These are phyloP conservation scores for Spialia ferax DNA, from an alignment of 2,888 invertebrate genomes.

Conservation along the genomic window DNA sequence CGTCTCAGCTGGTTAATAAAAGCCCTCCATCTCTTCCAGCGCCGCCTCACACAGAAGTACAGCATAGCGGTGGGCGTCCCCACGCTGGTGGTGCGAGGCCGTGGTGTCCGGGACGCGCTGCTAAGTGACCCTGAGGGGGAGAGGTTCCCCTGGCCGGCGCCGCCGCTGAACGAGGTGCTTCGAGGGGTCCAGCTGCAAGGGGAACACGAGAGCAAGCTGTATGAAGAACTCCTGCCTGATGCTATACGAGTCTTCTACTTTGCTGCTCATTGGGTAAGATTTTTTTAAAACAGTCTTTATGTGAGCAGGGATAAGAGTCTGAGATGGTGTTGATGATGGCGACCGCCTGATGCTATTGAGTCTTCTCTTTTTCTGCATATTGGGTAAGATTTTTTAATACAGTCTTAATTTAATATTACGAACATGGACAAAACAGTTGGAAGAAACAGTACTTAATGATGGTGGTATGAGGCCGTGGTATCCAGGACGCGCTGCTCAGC, in stretches of 20 bases:
- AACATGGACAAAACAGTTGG: too few species aligned
- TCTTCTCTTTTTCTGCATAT: too few species aligned
- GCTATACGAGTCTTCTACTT: conserved; percentile 93
- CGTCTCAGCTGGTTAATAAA: too few species aligned
- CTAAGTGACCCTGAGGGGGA: conserved; percentile 88
- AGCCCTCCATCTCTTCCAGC: conserved; percentile 85
- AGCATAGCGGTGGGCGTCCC: conserved; percentile 92
- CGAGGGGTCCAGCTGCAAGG: conserved; percentile 80
- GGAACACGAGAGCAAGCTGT: conserved; percentile 69
- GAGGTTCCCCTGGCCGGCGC: conserved; percentile 93
- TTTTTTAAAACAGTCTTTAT: too few species aligned
- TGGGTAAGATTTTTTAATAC: too few species aligned
- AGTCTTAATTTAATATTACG: too few species aligned
- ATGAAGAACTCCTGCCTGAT: conserved; percentile 87
- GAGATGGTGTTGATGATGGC: too few species aligned
- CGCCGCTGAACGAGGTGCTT: conserved; percentile 87
- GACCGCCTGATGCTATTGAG: too few species aligned
- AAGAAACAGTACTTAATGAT: too few species aligned
- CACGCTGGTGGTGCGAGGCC: conserved; percentile 91
- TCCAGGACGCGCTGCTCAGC: conserved; percentile 88
- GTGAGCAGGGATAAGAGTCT: too few species aligned
- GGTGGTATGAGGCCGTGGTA: conserved; percentile 90
- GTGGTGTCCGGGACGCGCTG: conserved; percentile 89
- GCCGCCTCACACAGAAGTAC: conserved; percentile 91
- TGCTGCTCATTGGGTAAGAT: conserved; percentile 96